Evolutionary conservation across 2,888 invertebrate species (phyloP).

Genomic region (Leucophora obtusa): DNA sequence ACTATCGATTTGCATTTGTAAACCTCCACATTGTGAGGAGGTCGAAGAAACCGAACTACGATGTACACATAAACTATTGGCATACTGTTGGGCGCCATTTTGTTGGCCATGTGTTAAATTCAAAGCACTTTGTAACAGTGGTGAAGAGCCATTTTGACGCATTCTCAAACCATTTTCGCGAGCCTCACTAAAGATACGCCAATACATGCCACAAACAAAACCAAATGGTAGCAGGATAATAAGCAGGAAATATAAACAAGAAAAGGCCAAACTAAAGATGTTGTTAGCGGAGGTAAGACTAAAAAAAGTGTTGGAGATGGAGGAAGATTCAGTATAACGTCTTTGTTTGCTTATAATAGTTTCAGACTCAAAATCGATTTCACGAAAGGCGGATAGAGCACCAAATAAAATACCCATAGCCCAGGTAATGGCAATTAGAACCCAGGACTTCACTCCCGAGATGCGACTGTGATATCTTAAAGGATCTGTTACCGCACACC

Average conservation of each 20-base stretch:
- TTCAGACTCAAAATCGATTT: constrained; percentile 74
- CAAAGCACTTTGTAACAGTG: constrained; percentile 77
- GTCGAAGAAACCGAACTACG: constrained; percentile 75
- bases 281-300: constrained; percentile 65
- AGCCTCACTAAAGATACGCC: constrained; percentile 79
- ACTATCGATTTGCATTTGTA: constrained; percentile 77
- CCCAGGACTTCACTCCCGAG: constrained; percentile 78
- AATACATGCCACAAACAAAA: constrained; percentile 79
- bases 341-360: constrained; percentile 72
- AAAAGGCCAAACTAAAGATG: constrained; percentile 72
- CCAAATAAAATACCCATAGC: constrained; percentile 77
- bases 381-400: constrained; percentile 77
- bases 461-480: constrained; percentile 81
- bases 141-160: constrained; percentile 79
- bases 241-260: constrained; percentile 76
- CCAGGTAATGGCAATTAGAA: constrained; percentile 78
- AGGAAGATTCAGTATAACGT: constrained; percentile 65
- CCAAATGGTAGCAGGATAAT: constrained; percentile 78
- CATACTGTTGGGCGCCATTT: constrained; percentile 66
- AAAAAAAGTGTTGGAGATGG: constrained; percentile 65
- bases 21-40: constrained; percentile 74
- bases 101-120: constrained; percentile 73
- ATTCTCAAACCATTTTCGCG: constrained; percentile 78
- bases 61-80: constrained; percentile 73
- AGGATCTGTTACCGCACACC: constrained; percentile 82